Base-by-base conservation (phyloP, 2,113 vertebrate genomes). In the Penelope pileata region DNA sequence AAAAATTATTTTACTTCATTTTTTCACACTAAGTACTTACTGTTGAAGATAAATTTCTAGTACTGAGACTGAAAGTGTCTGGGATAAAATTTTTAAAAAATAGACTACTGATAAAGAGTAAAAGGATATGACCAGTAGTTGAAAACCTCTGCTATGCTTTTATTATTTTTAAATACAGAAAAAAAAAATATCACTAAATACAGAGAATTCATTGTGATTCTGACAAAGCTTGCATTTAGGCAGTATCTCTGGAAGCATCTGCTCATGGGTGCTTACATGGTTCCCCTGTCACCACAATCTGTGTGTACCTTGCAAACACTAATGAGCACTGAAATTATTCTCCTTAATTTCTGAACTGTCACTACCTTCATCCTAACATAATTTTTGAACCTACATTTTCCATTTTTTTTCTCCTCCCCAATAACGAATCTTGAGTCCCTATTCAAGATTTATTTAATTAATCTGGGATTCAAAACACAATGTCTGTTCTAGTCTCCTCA, bases 391-490 rank as follows among this genome's bases (percentile, higher is more conserved):
- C 11, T 63, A 6, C 47, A 70, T 88, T 85, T 93, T 92, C 16
- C 47, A 54, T 91, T 70, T 22, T 63, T 89, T 73, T 58, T 75
- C 26, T 79, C 36, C 86, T 50, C 2, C 14, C 8, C 27, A 45
- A 9, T 60, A 80, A 48, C 24, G 0, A 16, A 89, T 70, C 64
- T 79, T 76, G 36, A 77, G 23, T 86, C 32, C 9, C 77, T 78
- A 8, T 68, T 94, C 60, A 78, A 85, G 67, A 74, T 54, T 87
- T 83, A 45, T 85, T 80, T 89, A 93, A 96, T 86, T 91, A 95
- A 68, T 89, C 51, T 43, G 24, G 16, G 40, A 83, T 87, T 95
- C 67, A 83, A 88, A 74, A 91, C 43, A 60, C 75, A 63, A 8
- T 27, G 88, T 91, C 74, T 91, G 76, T 66, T 88, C 54, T n/a